These are phyloP conservation scores for Nemurella pictetii DNA, from an alignment of 2,888 invertebrate species.

Conservation along the genomic window DNA sequence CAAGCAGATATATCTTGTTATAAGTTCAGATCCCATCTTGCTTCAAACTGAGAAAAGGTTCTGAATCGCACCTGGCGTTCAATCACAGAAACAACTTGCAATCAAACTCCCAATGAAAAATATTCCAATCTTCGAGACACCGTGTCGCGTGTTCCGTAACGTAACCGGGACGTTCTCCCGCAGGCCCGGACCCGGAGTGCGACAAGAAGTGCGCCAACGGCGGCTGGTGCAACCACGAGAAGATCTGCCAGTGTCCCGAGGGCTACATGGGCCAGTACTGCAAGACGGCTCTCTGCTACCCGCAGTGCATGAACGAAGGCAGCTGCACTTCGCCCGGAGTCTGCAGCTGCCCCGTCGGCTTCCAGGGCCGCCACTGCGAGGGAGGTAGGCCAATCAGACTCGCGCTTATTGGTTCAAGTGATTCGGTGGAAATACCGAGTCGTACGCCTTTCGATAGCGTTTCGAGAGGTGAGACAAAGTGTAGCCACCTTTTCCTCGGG, in stretches of 20 bases:
- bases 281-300: slow-evolving; percentile 86
- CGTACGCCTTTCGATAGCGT: no score
- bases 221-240: slow-evolving; percentile 80
- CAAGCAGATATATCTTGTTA: no score
- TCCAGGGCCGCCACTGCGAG: slow-evolving; percentile 88
- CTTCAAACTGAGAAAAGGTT: no score
- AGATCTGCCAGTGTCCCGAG: slow-evolving; percentile 85
- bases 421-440: no score
- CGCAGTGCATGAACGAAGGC: slow-evolving; percentile 90
- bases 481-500: no score
- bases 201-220: slow-evolving; percentile 85
- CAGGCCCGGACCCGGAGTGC: slow-evolving; percentile 87
- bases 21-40: no score
- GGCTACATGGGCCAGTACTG: slow-evolving; percentile 92
- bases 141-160: slow-evolving; percentile 39
- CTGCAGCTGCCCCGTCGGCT: slow-evolving; percentile 86
- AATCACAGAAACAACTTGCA: background rate
- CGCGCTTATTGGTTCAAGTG: no score
- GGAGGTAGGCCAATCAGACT: slow-evolving; percentile 76
- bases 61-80: no score
- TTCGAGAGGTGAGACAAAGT: no score
- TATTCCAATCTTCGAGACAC: background rate
- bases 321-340: slow-evolving; percentile 88
- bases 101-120: slow-evolving; percentile 6
- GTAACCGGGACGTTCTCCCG: background rate